Percentiles rank a stretch among this genome's conserved stretches.
Evolutionary conservation across 2,888 invertebrate genomes (phyloP).

Genomic region (Cataglyphis altisquamis): DNA sequence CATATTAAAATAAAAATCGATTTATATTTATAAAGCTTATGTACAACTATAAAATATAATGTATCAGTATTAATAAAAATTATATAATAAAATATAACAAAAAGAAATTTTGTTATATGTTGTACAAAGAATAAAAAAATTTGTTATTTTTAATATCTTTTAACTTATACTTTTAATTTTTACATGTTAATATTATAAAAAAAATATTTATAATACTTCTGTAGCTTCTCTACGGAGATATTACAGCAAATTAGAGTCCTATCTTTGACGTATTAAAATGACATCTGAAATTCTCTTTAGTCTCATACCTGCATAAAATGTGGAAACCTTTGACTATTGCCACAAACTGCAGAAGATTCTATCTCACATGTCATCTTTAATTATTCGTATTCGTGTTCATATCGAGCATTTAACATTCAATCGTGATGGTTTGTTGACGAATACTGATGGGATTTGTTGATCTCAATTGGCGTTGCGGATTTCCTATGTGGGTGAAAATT

Average conservation of each 20-base stretch:
- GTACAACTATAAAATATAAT: background rate
- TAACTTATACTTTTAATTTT: background rate
- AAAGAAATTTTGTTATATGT: background rate
- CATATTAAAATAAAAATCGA: background rate
- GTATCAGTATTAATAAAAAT: background rate
- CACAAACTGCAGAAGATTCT: slow-evolving; percentile 12
- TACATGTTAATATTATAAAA: background rate
- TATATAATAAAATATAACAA: background rate
- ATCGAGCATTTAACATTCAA: background rate
- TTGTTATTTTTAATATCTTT: background rate
- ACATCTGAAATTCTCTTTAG: slow-evolving; percentile 30
- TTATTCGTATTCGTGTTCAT: slow-evolving; percentile 11
- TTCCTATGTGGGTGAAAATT: slow-evolving; percentile 21
- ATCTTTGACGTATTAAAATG: slow-evolving; percentile 15
- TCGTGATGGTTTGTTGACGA: slow-evolving; percentile 9
- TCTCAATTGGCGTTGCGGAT: slow-evolving; percentile 22
- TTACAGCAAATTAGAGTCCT: background rate
- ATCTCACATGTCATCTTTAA: slow-evolving; percentile 11
- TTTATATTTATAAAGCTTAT: background rate
- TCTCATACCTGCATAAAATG: slow-evolving; percentile 3
- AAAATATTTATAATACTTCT: slow-evolving; percentile 4
- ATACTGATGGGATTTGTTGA: slow-evolving; percentile 10
- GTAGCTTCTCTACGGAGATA: background rate
- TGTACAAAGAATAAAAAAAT: background rate
- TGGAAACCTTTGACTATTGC: background rate